phyloP scores from a whole-genome alignment of 2,888 invertebrate species.

The Abscondita cerata region DNA sequence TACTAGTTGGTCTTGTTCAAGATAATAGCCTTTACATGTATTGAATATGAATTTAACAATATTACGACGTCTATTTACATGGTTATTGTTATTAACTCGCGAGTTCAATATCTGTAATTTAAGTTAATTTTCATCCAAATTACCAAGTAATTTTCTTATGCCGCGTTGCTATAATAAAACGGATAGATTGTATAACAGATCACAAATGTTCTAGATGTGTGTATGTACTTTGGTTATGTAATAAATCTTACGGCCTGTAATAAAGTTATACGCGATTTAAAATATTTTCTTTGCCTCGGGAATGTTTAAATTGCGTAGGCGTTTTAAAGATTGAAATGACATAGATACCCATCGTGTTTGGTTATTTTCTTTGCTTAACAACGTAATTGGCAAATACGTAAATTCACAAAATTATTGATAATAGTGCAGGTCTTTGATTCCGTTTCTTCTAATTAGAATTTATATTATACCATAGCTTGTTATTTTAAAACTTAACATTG shows the following conservation, averaged over 20 bases:
- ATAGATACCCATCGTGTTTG: no score
- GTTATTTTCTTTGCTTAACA: no score
- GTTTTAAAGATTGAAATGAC: no score
- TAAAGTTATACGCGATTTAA: not conserved
- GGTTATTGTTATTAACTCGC: slow-evolving; percentile 12
- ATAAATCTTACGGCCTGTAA: not conserved
- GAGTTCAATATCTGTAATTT: not conserved
- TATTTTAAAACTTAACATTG: no score
- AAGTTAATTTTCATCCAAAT: not conserved
- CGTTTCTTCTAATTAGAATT: no score
- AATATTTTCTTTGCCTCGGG: no score
- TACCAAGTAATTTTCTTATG: not conserved
- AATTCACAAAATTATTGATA: no score
- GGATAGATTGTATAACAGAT: not conserved
- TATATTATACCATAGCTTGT: no score
- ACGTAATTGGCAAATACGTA: no score
- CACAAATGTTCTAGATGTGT: slow-evolving; percentile 1
- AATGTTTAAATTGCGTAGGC: no score
- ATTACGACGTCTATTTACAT: slow-evolving; percentile 31
- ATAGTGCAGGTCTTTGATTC: no score
- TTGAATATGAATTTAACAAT: slow-evolving; percentile 26
- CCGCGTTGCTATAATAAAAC: not conserved
- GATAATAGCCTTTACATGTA: slow-evolving; percentile 29
- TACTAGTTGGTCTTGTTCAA: slow-evolving; percentile 34
- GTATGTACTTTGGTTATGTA: not conserved